Base-by-base conservation (phyloP, 2,113 vertebrate species). In the Stegostoma tigrinum region DNA sequence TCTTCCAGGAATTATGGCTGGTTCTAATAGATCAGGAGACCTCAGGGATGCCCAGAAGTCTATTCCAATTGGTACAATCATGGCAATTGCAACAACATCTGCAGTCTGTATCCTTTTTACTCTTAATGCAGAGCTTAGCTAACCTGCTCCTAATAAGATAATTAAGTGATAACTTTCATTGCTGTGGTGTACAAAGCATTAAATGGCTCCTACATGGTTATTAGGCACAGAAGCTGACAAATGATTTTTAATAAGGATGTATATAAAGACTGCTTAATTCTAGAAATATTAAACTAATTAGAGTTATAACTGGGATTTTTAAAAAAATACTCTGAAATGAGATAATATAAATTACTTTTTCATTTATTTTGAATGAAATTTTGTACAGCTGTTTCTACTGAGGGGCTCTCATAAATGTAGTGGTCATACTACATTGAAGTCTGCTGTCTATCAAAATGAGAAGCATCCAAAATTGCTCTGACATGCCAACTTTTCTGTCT, bases 11-110 rank as follows among this genome's bases (percentile, higher is more conserved):
- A 99, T 99, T 97, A 99, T 99, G 99, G 99, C 99, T 19, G 99
- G 99, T 68, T 99, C 99, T 61, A 99, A 99, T 97, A 98, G 99
- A 96, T 99, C 99, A 0, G 99, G 99, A 96, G 99, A 99, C 96
- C 98, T 99, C 96, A 98, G 98, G n/a, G 99, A 99, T 17, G 99
- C 99, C 23, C 99, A 99, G 97, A 99, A 99, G 96, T 99, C 99
- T 7, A 99, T 99, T 96, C 99, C 99, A 80, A 97, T 99, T 0
- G 99, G 99, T 96, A 99, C 99, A 96, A 99, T 99, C 96, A 97
- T 99, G 96, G 99, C 99, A 96, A 99, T 99, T 0, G 98, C 98
- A 97, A 99, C 99, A 97, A 99, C 99, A 70, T 99, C 99, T 3
- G 97, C 98, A 0, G 99, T 99, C 97, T 99, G 98, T 99, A 99